phyloP scores from a whole-genome alignment of 2,113 vertebrate genomes.

The Oryzias curvinotus region DNA sequence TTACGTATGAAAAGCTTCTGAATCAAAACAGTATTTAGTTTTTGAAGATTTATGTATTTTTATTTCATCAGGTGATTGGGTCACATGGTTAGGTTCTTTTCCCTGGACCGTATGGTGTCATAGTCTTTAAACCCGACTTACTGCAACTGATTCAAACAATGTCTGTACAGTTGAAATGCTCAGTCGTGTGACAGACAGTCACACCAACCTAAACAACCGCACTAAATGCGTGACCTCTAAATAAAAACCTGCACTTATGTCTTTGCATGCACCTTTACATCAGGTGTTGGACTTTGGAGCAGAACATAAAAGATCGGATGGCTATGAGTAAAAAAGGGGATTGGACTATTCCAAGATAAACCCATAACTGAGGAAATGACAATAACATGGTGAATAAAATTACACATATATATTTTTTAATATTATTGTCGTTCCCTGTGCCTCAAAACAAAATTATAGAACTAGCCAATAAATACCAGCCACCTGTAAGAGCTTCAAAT shows the following conservation, averaged over 20 bases:
- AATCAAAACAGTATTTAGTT: no score
- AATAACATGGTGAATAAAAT: constrained; percentile 1
- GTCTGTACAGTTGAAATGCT: background rate
- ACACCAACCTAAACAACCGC: background rate
- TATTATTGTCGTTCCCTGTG: constrained; percentile 1
- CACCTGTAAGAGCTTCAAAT: constrained; percentile 21
- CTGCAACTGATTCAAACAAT: background rate
- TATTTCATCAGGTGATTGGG: no score
- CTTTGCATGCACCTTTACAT: background rate
- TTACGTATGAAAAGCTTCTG: no score
- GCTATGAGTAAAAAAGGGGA: constrained; percentile 9
- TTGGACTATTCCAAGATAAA: constrained; percentile 16
- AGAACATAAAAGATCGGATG: constrained; percentile 19
- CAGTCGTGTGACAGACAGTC: constrained; percentile 7
- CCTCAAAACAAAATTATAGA: constrained; percentile 10
- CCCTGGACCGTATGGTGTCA: background rate
- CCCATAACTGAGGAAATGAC: background rate
- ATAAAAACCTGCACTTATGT: background rate
- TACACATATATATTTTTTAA: background rate
- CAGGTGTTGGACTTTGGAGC: constrained; percentile 17
- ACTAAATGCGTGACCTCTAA: background rate
- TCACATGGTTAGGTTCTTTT: no score
- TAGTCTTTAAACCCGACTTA: constrained; percentile 9
- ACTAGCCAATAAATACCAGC: constrained; percentile 20
- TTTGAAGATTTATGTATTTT: no score